Base-by-base conservation (phyloP, 2,113 vertebrate species). In the Ptyas mucosa region DNA sequence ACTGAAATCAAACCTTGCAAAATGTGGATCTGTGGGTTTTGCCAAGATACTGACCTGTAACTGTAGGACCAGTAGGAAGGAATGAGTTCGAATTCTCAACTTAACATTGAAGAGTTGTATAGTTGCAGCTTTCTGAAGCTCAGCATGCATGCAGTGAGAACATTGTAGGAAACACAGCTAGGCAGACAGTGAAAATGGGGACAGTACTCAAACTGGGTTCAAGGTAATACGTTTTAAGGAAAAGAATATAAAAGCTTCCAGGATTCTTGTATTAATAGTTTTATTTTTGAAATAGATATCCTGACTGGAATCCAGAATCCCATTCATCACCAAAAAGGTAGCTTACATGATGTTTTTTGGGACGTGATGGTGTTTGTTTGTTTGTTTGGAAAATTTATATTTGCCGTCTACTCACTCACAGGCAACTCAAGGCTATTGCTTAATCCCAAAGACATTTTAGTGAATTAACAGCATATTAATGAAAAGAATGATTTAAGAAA, bases 281-380 rank as follows among this genome's bases (percentile, higher is more conserved):
- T 0, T 91, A 24, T 96, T 54, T 64, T 93, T 58, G 86, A 90
- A 86, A 52, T 95, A 99, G 99, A 75, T 99, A 98, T 64, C 99
- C 99, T 0, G 97, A 99, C 1, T 99, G 99, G 99, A 98, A 98
- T 94, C 98, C 98, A 0, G 98, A 98, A 92, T 95, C 98, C 21
- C 94, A 97, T 15, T 97, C 97, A 75, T 97, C 49, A 29, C 8
- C 97, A n/a, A 97, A 94, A 97, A 98, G 97, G 98, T 98, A 97
- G 96, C 91, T 49, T 88, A 23, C 21, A 39, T 89, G 46, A 18
- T 90, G 54, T 2, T 57, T 3, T 2, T 23, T 39, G 11, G 8
- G 39, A 49, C 88, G 29, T 8, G 39, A 20, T 92, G 2, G n/a
- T 39, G 5, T 26, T 26, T 26, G 24, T 57, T 6, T 8, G 57